Evolutionary conservation across 2,113 vertebrate genomes (phyloP).

Genomic region (Muntiacus reevesi): DNA sequence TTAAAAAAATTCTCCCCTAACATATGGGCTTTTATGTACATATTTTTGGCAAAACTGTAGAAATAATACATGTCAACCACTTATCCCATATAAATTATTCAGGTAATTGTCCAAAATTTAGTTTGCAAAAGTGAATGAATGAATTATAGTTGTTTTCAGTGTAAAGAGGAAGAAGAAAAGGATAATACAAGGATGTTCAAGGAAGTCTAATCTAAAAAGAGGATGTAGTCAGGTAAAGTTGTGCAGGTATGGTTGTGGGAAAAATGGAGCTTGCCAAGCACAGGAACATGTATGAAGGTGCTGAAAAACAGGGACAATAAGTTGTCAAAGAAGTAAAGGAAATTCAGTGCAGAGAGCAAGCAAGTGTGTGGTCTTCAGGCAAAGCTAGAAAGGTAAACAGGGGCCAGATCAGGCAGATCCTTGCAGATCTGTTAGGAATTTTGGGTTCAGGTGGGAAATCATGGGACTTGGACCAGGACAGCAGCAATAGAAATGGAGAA

Average conservation of each 20-base stretch:
- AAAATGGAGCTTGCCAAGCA: background rate
- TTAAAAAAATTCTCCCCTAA: background rate
- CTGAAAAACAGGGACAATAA: background rate
- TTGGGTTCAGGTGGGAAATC: background rate
- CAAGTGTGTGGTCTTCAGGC: background rate
- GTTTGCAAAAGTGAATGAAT: background rate
- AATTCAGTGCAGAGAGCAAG: background rate
- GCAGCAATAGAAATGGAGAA: background rate
- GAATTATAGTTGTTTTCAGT: background rate
- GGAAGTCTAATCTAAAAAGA: background rate
- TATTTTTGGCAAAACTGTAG: background rate
- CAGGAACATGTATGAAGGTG: background rate
- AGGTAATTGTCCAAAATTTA: background rate
- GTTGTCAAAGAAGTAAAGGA: background rate
- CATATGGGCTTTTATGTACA: background rate
- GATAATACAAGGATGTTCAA: background rate
- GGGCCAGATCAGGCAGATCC: background rate
- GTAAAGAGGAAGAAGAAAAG: background rate
- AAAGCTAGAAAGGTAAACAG: background rate
- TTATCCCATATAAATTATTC: background rate
- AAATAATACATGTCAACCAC: background rate
- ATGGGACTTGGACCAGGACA: background rate
- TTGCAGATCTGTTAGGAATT: background rate
- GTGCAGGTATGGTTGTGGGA: fast-evolving
- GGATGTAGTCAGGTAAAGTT: background rate